Evolutionary conservation across 2,888 invertebrate species (phyloP), one percentile per base, ranked within the genome.

Genomic region (Clivina fossor): DNA sequence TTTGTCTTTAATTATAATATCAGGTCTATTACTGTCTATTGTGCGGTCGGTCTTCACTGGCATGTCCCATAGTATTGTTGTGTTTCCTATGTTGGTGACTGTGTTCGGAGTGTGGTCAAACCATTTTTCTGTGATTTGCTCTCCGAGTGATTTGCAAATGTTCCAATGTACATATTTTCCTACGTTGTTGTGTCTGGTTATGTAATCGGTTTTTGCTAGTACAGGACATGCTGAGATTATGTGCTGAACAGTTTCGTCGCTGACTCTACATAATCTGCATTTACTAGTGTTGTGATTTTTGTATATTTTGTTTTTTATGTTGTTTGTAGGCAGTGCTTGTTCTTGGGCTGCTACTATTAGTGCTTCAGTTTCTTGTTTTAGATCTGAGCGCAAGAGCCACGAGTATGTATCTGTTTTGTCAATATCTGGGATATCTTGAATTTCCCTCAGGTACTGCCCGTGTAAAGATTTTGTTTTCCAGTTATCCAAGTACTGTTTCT

Each of bases 131-230:
- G n/a, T n/a, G n/a, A n/a, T n/a, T n/a, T n/a, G n/a, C n/a, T n/a
- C n/a, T n/a, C n/a, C n/a, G n/a, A n/a, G n/a, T n/a, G n/a, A n/a
- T 65, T 66, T 50, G 16, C 32, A 38, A 8, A 38, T 18, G 5
- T 38, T 18, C 3, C 16, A 18, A 20, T 60, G 59, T 5, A 60
- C 38, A 8, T 51, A 44, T 28, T 51, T 58, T 4, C 33, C 53
- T 26, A 60, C 44, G 9, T 58, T 51, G 20, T 60, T 49, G 20
- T 60, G 60, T 30, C 59, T 16, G n/a, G 26, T 9, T 9, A 60
- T 43, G 22, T 62, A 62, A 43, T 61, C 56, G 13, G 8, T 58
- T 13, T 33, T 16, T 13, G 49, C 44, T 18, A 60, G 22, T 1
- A 24, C 24, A 11, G 40, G 22, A 40, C 61, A 62, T 9, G 43